Conservation (phyloP, 1,140 invertebrate species). For the Psilanteris sp. region DNA sequence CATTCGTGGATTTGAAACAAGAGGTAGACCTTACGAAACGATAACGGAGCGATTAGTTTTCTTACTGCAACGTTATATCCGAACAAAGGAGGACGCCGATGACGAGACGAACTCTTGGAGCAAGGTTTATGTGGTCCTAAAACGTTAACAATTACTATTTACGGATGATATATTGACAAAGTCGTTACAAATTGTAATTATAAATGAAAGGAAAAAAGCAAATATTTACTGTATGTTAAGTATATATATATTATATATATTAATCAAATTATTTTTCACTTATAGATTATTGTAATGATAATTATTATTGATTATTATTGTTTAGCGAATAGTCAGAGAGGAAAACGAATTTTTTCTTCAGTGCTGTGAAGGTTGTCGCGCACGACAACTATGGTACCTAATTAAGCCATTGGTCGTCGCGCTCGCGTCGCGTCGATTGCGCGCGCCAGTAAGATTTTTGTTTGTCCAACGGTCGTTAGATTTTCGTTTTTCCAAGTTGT, state of each 20-base stretch:
- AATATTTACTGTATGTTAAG: slow-evolving; percentile 78
- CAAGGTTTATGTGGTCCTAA: slow-evolving; percentile 80
- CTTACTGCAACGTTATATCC: slow-evolving; percentile 72
- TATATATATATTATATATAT: slow-evolving; percentile 67
- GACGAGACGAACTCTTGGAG: slow-evolving; percentile 74
- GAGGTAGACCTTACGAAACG: slow-evolving; percentile 25
- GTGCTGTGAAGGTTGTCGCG: slow-evolving; percentile 78
- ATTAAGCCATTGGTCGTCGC: slow-evolving; percentile 67
- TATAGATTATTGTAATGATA: slow-evolving; percentile 75
- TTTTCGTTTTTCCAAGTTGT: slow-evolving; percentile 2
- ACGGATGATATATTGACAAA: slow-evolving; percentile 66
- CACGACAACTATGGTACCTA: slow-evolving; percentile 73
- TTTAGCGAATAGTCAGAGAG: slow-evolving; percentile 76
- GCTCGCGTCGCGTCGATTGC: slow-evolving; percentile 11
- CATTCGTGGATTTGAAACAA: slow-evolving; percentile 3
- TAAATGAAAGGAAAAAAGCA: slow-evolving; percentile 28
- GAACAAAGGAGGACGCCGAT: slow-evolving; percentile 56
- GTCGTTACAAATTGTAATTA: slow-evolving; percentile 75
- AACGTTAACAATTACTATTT: slow-evolving; percentile 72
- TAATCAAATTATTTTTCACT: slow-evolving; percentile 78
- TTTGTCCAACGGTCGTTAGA: slow-evolving; percentile 10
- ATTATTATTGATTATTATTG: slow-evolving; percentile 71
- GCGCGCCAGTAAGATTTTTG: slow-evolving; percentile 30
- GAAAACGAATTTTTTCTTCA: slow-evolving; percentile 67
- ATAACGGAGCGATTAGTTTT: slow-evolving; percentile 69